Base-by-base conservation (phyloP, 2,797 vertebrate species). In the Phataginus tetradactyla region DNA sequence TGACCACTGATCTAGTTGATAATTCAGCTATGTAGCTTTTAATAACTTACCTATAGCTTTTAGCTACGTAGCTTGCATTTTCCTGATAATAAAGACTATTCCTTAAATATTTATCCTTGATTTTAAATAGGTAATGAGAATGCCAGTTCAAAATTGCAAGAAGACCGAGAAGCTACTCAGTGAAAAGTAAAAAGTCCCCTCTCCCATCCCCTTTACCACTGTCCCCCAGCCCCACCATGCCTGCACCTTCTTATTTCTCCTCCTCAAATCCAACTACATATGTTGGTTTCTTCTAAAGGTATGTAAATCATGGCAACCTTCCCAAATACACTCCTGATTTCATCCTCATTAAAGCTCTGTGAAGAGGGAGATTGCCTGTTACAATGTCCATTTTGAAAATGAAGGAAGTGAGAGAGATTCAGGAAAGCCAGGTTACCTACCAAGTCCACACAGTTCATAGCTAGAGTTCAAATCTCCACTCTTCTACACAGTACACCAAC, bases 351-450 rank as follows among this genome's bases (percentile, higher is more conserved):
- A 32, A 1, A 51, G 15, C 51, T 75, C 74, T 63, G 2, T 25
- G 5, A 80, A 45, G 27, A 66, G 39, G 29, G 17, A 83, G 51
- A 80, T 17, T 75, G 63, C 39, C 37, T 69, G 34, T 68, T 86
- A 49, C 74, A 39, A 59, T 49, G 37, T n/a, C 29, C 42, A 66
- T 34, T 91, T 91, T 86, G 51, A 80, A 93, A 91, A 59, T 25
- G 12, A 75, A 3, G 49, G 89, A 75, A 90, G 25, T 20, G 37
- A 68, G 42, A 74, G 49, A 91, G 49, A 90, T 17, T 91, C 27
- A 32, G 39, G 51, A 93, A 78, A 89, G 25, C 9, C 79, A 87
- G 63, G 53, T 92, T 83, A 81, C 34, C 57, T 81, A 74, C 64
- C n/a, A 80, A 66, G 34, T 1, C 11, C 51, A 55, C 34, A 53